Conservation (phyloP, 1,140 invertebrate species). For the Philopotamus ludificatus region DNA sequence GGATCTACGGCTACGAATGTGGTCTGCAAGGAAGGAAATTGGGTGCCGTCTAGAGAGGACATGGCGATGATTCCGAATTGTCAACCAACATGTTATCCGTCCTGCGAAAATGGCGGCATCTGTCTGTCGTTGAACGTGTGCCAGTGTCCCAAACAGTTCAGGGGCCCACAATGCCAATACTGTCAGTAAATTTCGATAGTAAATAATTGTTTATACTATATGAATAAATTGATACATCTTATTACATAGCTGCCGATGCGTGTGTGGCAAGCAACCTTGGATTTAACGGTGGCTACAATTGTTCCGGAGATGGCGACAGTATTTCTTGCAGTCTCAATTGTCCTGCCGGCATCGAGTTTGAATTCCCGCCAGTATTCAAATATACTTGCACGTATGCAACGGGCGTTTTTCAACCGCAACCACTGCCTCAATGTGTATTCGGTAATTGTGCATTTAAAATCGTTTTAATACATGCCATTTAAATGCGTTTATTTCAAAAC, state of each 20-base stretch:
- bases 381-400: slow-evolving; percentile 71
- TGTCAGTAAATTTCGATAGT: slow-evolving; percentile 55
- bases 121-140: slow-evolving; percentile 75
- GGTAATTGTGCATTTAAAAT: slow-evolving; percentile 51
- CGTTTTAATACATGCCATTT: too few relatives aligned
- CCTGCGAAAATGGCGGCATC: slow-evolving; percentile 73
- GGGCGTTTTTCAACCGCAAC: slow-evolving; percentile 67
- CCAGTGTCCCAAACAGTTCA: slow-evolving; percentile 69
- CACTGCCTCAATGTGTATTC: slow-evolving; percentile 72
- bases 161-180: slow-evolving; percentile 75
- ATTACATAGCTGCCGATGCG: slow-evolving; percentile 56
- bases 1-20: slow-evolving; percentile 62
- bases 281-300: slow-evolving; percentile 76
- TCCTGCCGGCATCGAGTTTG: slow-evolving; percentile 62
- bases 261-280: slow-evolving; percentile 63
- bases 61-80: slow-evolving; percentile 66
- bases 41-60: slow-evolving; percentile 60
- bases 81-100: slow-evolving; percentile 67
- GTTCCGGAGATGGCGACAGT: slow-evolving; percentile 59
- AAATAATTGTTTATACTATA: neutral
- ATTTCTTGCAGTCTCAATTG: slow-evolving; percentile 68
- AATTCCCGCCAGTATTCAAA: slow-evolving; percentile 57
- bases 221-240: slow-evolving; percentile 10
- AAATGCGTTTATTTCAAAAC: too few relatives aligned
- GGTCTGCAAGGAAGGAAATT: slow-evolving; percentile 63